These are phyloP conservation scores for Spodoptera littoralis DNA, from an alignment of 2,888 invertebrate species.

Conservation along the genomic window DNA sequence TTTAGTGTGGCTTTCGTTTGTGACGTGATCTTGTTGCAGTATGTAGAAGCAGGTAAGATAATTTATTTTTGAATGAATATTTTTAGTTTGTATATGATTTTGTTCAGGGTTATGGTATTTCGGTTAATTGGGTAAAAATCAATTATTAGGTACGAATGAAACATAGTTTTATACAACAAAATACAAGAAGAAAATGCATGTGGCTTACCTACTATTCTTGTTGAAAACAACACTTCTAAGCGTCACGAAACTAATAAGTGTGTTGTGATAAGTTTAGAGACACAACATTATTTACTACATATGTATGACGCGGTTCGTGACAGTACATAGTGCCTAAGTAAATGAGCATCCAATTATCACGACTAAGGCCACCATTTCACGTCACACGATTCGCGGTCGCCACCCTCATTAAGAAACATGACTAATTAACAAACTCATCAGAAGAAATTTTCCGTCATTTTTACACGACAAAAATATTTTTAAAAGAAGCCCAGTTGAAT, in stretches of 20 bases:
- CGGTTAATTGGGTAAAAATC: too few relatives aligned
- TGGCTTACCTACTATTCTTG: neutral
- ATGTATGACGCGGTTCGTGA: neutral
- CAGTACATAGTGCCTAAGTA: slow-evolving; percentile 11
- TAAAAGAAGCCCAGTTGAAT: slow-evolving; percentile 17
- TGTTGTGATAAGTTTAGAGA: slow-evolving; percentile 4
- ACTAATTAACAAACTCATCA: slow-evolving; percentile 10
- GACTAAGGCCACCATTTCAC: neutral
- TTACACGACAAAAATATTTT: neutral
- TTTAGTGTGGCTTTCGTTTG: neutral
- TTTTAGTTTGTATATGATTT: neutral
- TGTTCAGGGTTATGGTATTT: neutral
- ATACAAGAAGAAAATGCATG: too few relatives aligned
- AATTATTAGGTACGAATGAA: too few relatives aligned
- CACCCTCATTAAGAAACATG: slow-evolving; percentile 14
- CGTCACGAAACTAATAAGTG: neutral
- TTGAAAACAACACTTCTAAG: neutral
- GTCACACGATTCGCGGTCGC: slow-evolving; percentile 7
- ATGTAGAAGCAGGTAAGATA: slow-evolving; percentile 1
- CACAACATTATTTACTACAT: slow-evolving; percentile 1
- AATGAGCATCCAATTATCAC: neutral
- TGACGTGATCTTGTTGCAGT: neutral
- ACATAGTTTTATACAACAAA: neutral
- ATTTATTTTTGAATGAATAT: neutral
- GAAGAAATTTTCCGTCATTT: neutral